phyloP scores from a whole-genome alignment of 2,888 invertebrate species.

The Salpingus planirostris region DNA sequence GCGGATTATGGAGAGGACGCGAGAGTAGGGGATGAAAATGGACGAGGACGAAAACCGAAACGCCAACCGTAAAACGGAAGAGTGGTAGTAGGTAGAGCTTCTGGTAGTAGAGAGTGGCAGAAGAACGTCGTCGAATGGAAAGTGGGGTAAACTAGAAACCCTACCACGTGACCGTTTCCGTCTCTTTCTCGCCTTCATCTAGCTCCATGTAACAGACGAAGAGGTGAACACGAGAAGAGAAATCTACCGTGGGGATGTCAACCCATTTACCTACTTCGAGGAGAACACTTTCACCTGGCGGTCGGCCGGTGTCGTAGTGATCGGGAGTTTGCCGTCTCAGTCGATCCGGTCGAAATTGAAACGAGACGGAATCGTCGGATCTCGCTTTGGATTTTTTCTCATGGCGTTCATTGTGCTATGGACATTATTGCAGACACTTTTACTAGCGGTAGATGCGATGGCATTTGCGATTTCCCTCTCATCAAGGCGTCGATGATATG shows the following conservation, averaged over 20 bases:
- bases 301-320: no score
- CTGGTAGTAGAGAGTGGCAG: conserved; percentile 18
- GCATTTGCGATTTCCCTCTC: no score
- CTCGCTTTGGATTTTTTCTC: no score
- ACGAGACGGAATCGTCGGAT: no score
- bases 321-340: no score
- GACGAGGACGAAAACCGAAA: conserved; percentile 17
- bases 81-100: conserved; percentile 20
- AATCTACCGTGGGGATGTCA: conserved; percentile 33
- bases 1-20: conserved; percentile 40
- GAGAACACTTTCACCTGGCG: conserved; percentile 38
- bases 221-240: conserved; percentile 28
- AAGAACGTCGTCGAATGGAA: conserved; percentile 21
- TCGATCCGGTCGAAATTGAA: no score
- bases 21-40: conserved; percentile 15
- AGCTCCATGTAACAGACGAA: conserved; percentile 23
- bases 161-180: conserved; percentile 7
- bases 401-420: no score
- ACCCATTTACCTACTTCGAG: conserved; percentile 41
- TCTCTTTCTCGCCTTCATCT: no score
- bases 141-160: conserved; percentile 25
- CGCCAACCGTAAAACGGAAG: conserved; percentile 17
- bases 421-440: no score
- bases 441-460: no score
- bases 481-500: no score